Percentiles rank a stretch among this genome's conserved stretches.
phyloP scores from a whole-genome alignment of 2,113 vertebrate genomes.

The Notechis scutatus region DNA sequence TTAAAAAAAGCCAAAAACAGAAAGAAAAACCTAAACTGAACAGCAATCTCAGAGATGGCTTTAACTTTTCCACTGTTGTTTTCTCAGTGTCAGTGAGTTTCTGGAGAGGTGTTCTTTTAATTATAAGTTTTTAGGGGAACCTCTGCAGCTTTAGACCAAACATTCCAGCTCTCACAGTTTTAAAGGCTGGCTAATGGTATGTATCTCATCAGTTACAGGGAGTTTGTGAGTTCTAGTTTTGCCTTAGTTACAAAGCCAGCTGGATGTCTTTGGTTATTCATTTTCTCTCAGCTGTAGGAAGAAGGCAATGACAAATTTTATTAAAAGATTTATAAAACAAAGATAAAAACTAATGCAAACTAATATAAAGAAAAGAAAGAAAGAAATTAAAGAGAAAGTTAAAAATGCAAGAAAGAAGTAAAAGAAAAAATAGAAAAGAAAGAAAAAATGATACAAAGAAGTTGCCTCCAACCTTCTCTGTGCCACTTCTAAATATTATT shows the following conservation, averaged over 20 bases:
- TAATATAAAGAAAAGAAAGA: not conserved
- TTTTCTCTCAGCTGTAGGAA: not conserved
- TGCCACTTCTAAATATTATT: not conserved
- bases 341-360: not conserved
- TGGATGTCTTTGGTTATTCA: not conserved
- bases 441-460: not conserved
- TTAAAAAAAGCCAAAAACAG: not conserved
- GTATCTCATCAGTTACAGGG: not conserved
- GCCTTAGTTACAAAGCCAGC: not conserved
- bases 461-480: not conserved
- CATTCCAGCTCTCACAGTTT: not conserved
- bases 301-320: not conserved
- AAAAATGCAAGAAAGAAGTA: not conserved
- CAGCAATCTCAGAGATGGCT: not conserved
- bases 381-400: not conserved
- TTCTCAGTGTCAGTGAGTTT: not conserved
- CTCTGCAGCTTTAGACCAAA: not conserved
- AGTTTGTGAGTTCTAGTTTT: not conserved
- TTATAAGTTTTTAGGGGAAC: not conserved
- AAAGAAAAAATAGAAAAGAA: not conserved
- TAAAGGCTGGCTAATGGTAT: not conserved
- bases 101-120: not conserved
- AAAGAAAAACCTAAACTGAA: not conserved
- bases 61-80: not conserved
- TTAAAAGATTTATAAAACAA: not conserved